Percentiles rank a stretch among this genome's conserved stretches.
Conservation (phyloP, 2,113 vertebrate species). For the Talpa occidentalis region DNA sequence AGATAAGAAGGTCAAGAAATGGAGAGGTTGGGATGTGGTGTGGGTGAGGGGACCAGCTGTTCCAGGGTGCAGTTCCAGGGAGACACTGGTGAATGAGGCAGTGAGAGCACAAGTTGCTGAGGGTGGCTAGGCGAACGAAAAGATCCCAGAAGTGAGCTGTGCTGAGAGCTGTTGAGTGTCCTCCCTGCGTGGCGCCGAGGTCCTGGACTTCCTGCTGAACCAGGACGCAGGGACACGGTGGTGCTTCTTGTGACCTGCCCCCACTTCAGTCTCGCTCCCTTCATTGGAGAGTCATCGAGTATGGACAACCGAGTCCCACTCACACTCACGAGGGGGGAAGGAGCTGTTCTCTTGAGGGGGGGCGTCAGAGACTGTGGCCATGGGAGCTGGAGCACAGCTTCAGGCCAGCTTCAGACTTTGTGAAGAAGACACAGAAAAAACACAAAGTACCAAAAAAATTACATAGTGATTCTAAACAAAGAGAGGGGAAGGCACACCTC, state of each 20-base stretch:
- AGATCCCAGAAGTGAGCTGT: too few species aligned
- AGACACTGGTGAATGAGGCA: neutral
- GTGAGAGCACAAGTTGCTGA: neutral
- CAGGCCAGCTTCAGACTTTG: slow-evolving; percentile 12
- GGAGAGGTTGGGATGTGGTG: neutral
- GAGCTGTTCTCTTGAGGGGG: neutral
- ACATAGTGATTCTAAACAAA: slow-evolving; percentile 20
- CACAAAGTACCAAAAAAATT: slow-evolving; percentile 34
- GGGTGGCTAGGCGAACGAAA: too few species aligned
- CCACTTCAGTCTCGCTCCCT: neutral
- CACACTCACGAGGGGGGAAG: neutral
- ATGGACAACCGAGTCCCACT: neutral
- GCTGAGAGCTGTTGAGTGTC: too few species aligned
- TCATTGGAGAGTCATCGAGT: neutral
- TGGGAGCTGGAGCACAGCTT: too few species aligned
- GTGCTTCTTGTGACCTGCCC: neutral
- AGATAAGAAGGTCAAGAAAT: neutral
- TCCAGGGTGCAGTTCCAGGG: too few species aligned
- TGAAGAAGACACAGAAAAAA: slow-evolving; percentile 34
- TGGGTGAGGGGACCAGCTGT: too few species aligned
- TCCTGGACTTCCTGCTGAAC: too few species aligned
- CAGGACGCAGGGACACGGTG: neutral
- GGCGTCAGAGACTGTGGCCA: neutral
- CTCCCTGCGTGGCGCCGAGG: neutral
- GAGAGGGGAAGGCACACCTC: neutral